Percentiles rank a stretch among this genome's conserved stretches.
Conservation (phyloP, 2,113 vertebrate species). For the Narcine bancroftii region DNA sequence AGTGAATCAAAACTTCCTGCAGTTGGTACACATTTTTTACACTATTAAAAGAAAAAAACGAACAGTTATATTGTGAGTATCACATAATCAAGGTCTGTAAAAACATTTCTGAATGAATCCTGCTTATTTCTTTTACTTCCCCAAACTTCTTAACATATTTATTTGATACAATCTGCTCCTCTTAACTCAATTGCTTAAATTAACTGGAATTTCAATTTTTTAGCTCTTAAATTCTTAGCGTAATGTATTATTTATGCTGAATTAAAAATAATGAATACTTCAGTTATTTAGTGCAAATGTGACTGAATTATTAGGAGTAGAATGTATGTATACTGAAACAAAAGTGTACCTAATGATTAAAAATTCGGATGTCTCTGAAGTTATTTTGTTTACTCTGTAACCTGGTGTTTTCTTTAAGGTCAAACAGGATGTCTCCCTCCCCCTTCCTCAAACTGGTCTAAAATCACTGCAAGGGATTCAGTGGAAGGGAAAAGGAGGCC, state of each 20-base stretch:
- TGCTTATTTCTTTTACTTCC: background rate
- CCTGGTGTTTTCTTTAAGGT: background rate
- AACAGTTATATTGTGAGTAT: constrained; percentile 1
- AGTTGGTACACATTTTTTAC: background rate
- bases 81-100: constrained; percentile 19
- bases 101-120: background rate
- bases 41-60: background rate
- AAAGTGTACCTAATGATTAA: constrained; percentile 26
- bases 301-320: constrained; percentile 31
- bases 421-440: background rate
- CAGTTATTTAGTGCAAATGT: background rate
- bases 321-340: constrained; percentile 23
- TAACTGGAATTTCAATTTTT: constrained; percentile 20
- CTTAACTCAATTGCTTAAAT: constrained; percentile 15
- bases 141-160: background rate
- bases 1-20: constrained; percentile 19
- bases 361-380: background rate
- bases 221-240: background rate
- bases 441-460: too few relatives aligned
- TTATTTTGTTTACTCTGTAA: background rate
- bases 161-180: constrained; percentile 28
- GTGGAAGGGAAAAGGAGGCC: background rate
- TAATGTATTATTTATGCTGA: constrained; percentile 13
- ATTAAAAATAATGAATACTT: background rate
- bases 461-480: background rate